Conservation (phyloP, 1,140 invertebrate genomes). For the Akabosia matsudoensis region DNA sequence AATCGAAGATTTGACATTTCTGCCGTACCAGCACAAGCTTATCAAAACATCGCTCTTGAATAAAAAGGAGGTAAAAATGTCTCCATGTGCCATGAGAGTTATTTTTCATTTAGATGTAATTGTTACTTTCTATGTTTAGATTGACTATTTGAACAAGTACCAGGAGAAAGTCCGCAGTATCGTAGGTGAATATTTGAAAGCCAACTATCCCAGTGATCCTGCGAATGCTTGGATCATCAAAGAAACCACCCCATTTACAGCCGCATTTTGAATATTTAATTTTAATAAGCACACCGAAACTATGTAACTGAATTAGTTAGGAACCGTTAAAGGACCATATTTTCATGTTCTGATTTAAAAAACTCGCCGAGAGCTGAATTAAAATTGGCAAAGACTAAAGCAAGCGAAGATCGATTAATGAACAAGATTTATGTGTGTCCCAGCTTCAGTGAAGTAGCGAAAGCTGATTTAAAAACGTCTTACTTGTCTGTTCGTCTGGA, state of each 20-base stretch:
- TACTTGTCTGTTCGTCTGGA: too few relatives aligned
- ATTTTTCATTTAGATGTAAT: background rate
- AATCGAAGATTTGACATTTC: constrained; percentile 87
- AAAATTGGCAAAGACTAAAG: too few relatives aligned
- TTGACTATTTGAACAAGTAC: constrained; percentile 72
- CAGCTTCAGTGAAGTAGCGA: too few relatives aligned
- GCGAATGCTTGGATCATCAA: constrained; percentile 70
- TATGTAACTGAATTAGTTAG: too few relatives aligned
- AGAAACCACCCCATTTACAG: constrained; percentile 62
- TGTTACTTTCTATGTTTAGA: constrained; percentile 53
- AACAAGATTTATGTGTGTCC: too few relatives aligned
- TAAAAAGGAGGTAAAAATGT: constrained; percentile 64
- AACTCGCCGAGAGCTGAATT: too few relatives aligned
- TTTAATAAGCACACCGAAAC: too few relatives aligned
- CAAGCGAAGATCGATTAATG: too few relatives aligned
- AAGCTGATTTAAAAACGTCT: too few relatives aligned
- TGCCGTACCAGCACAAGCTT: constrained; percentile 87
- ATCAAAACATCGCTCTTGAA: constrained; percentile 73
- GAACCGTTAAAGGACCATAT: too few relatives aligned
- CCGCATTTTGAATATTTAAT: background rate
- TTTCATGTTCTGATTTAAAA: too few relatives aligned
- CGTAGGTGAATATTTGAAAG: constrained; percentile 65
- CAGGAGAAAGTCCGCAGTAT: constrained; percentile 67
- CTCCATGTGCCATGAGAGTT: background rate
- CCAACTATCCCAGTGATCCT: constrained; percentile 58